Conservation (phyloP, 1,140 invertebrate species). For the Hormaphis cornu region DNA sequence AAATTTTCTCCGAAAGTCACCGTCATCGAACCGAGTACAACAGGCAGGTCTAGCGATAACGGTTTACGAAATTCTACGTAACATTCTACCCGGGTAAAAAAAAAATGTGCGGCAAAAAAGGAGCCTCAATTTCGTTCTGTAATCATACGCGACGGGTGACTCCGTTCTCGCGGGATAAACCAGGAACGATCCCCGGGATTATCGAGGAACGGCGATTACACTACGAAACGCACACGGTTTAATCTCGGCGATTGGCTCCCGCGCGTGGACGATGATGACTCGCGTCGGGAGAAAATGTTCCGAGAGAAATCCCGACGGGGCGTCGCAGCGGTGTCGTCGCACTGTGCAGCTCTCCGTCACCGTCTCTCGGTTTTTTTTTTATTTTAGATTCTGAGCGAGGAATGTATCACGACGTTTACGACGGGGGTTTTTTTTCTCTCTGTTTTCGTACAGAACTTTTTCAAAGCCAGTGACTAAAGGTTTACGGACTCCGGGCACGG, state of each 20-base stretch:
- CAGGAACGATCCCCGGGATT: slow-evolving; percentile 11
- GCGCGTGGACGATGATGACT: slow-evolving; percentile 25
- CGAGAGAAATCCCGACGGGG: not conserved
- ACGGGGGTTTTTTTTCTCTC: no score
- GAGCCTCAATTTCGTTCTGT: slow-evolving; percentile 15
- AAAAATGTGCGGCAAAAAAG: no score
- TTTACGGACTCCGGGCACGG: no score
- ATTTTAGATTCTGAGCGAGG: not conserved
- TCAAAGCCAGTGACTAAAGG: no score
- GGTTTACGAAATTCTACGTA: no score
- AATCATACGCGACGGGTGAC: slow-evolving; percentile 4
- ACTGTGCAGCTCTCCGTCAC: not conserved
- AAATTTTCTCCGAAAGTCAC: no score
- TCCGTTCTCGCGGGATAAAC: slow-evolving; percentile 7
- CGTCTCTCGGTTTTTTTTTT: not conserved
- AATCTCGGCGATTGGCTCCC: slow-evolving; percentile 26
- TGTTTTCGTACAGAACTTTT: no score
- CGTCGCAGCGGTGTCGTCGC: not conserved
- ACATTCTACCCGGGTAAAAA: no score
- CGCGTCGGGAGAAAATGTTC: not conserved
- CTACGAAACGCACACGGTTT: slow-evolving; percentile 11
- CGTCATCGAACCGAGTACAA: no score
- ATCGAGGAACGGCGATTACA: slow-evolving; percentile 18
- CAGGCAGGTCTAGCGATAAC: no score
- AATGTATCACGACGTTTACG: no score